phyloP scores from a whole-genome alignment of 1,140 invertebrate genomes.

The Argopecten irradians region DNA sequence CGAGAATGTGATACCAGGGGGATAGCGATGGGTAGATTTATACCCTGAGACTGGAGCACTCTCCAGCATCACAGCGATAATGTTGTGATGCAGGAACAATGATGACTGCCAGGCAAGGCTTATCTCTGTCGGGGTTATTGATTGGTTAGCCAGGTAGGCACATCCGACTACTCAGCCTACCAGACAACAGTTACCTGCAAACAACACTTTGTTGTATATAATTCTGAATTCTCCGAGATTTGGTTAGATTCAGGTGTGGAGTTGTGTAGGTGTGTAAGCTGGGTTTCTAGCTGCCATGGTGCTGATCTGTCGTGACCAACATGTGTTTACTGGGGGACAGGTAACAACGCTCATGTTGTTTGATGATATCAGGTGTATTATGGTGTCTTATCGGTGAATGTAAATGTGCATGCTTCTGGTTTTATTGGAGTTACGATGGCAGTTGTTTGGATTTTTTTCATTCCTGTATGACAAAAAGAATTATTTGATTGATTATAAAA shows the following conservation, averaged over 20 bases:
- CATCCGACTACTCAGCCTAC: background rate
- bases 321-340: background rate
- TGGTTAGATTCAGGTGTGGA: background rate
- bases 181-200: background rate
- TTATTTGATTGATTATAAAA: background rate
- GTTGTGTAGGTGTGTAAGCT: background rate
- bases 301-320: background rate
- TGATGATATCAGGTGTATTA: background rate
- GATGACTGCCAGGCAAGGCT: background rate
- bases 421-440: background rate
- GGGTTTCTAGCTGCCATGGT: background rate
- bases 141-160: slow-evolving; percentile 3
- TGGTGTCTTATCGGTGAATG: background rate
- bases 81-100: background rate
- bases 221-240: background rate
- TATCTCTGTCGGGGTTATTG: background rate
- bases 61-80: background rate
- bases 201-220: background rate
- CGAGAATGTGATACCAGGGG: background rate
- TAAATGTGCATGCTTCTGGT: background rate
- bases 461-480: background rate
- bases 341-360: background rate
- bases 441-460: background rate
- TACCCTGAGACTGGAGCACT: background rate
- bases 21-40: background rate